Evolutionary conservation across 37 sponge, comb jelly and placozoan species (phyloP), one percentile per base, ranked within the genome.

Genomic region (Lycopodina hypogea): DNA sequence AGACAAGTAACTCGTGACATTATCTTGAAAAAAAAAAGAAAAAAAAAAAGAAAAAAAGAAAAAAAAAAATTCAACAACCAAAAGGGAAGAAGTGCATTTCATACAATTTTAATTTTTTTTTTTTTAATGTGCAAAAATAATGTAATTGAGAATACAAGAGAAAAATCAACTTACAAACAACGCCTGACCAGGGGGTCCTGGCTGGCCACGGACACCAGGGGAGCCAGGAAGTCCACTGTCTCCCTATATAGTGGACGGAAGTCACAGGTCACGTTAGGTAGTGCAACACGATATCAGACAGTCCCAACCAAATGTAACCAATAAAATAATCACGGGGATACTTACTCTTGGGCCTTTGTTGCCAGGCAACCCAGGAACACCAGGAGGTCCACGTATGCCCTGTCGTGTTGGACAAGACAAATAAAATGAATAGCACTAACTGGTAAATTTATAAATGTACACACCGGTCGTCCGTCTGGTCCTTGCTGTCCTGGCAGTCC

Each of bases 171-270:
- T 69, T 52, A 87, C 87, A 66, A 81, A n/a, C 1, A 67, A 74
- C 1, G 87, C 74, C 56, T 74, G 81, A 69, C 90, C 90, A 56
- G 86, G 86, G 71, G 86, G 90, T 72, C 90, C 90, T n/a, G 90
- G 86, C 12, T 78, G 78, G 17, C 90, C 90, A 38, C 65, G 69
- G 33, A 33, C 55, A 23, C 90, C 90, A 55, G 71, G 81, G 23
- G 52, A 32, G 24, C 90, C 90, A 41, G 78, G 59, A 2, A 76
- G 39, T 4, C 90, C 90, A 65, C 71, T 72, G 41, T 85, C 86
- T 58, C 90, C 90, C 86, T 90, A 75, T 4, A 56, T 45, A 24
- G 8, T n/a, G n/a, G n/a, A n/a, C n/a, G n/a, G n/a, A n/a, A n/a
- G n/a, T n/a, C n/a, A n/a, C n/a, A n/a, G n/a, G n/a, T n/a, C n/a